These are phyloP conservation scores for Hypercompe scribonia DNA, from an alignment of 2,888 invertebrate genomes.

Conservation along the genomic window DNA sequence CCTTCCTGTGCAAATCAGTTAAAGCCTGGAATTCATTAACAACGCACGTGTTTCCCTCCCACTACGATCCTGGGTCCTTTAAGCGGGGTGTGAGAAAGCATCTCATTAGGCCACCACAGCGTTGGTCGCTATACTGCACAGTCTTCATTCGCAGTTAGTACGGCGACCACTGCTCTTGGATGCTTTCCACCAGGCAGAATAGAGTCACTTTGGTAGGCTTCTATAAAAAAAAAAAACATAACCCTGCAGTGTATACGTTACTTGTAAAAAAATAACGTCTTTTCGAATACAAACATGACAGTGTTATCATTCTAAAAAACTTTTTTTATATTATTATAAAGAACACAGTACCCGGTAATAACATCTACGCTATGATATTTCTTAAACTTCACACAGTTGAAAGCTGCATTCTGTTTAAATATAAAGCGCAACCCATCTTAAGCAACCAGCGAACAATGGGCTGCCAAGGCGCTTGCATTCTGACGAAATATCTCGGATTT, in stretches of 20 bases:
- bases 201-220: too few relatives aligned
- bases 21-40: too few relatives aligned
- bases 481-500: neutral
- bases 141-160: too few relatives aligned
- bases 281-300: neutral
- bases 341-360: neutral
- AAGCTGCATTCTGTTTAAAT: constrained; percentile 8
- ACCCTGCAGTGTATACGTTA: neutral
- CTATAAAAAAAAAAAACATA: too few relatives aligned
- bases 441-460: constrained; percentile 2
- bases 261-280: neutral
- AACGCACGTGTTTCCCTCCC: too few relatives aligned
- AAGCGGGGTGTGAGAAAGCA: too few relatives aligned
- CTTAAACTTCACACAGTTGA: neutral
- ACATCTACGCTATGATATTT: neutral
- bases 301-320: neutral
- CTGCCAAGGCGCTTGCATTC: constrained; percentile 6
- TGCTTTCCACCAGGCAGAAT: too few relatives aligned
- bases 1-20: too few relatives aligned
- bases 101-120: too few relatives aligned
- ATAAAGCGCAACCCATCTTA: neutral
- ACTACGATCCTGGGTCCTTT: too few relatives aligned
- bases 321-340: neutral
- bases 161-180: too few relatives aligned
- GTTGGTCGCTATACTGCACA: too few relatives aligned